A percentile compares a stretch with the other conserved stretches of the same genome.
These are phyloP conservation scores for Tetrax tetrax DNA, from an alignment of 2,113 vertebrate species.

Conservation along the genomic window DNA sequence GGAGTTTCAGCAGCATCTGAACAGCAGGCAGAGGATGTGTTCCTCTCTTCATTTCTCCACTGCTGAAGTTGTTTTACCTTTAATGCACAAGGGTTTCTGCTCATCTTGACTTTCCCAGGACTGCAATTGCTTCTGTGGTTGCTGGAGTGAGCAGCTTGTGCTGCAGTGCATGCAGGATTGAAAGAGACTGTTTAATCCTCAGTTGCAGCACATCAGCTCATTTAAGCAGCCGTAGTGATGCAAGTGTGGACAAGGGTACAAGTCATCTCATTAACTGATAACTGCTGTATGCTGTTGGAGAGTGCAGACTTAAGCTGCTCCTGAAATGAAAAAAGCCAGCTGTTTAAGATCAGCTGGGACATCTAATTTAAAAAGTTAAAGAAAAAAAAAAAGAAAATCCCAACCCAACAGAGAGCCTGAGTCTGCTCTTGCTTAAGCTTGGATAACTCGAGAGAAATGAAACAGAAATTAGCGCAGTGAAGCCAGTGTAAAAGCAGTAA, in stretches of 20 bases:
- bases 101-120: conserved; percentile 29
- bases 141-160: conserved; percentile 47
- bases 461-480: not conserved
- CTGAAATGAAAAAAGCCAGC: conserved; percentile 25
- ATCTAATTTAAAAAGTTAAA: conserved; percentile 36
- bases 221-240: conserved; percentile 1
- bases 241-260: conserved; percentile 54
- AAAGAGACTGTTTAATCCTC: conserved; percentile 36
- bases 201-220: conserved; percentile 43
- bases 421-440: not conserved
- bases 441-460: not conserved
- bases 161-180: conserved; percentile 54
- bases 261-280: conserved; percentile 67
- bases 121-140: not conserved
- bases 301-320: conserved; percentile 26
- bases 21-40: not conserved
- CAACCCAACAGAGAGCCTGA: not conserved
- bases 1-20: not conserved
- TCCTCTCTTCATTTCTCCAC: conserved; percentile 3
- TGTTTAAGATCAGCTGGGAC: conserved; percentile 48
- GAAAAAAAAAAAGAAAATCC: not conserved
- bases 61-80: conserved; percentile 14
- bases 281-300: conserved; percentile 11
- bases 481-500: not conserved
- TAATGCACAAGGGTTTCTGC: not conserved